These are phyloP conservation scores for Stictocephala bisonia DNA, from an alignment of 2,888 invertebrate genomes.

Conservation along the genomic window DNA sequence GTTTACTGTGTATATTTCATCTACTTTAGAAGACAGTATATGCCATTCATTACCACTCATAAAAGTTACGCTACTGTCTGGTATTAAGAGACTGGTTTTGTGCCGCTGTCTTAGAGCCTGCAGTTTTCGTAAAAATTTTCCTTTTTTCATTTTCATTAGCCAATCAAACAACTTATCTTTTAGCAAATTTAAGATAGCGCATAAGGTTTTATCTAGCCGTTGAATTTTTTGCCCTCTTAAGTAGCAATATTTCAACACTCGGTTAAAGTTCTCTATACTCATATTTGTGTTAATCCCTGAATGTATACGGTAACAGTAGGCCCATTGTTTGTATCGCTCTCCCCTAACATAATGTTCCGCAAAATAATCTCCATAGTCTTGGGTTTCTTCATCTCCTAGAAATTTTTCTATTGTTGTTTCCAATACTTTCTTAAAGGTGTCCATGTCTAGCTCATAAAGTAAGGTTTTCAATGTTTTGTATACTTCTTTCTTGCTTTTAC, in stretches of 20 bases:
- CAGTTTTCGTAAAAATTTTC: constrained; percentile 13
- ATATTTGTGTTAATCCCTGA: constrained; percentile 46
- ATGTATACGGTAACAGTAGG: constrained; percentile 40
- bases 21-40: constrained; percentile 3
- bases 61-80: background rate
- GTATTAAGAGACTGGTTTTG: constrained; percentile 13
- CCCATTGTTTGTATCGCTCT: constrained; percentile 42
- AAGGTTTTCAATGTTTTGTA: background rate
- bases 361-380: constrained; percentile 53
- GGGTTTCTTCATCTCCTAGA: background rate
- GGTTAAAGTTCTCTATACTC: constrained; percentile 42
- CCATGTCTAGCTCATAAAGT: background rate
- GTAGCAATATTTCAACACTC: constrained; percentile 43
- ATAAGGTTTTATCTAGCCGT: constrained; percentile 33
- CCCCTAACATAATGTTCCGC: constrained; percentile 46
- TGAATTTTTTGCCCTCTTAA: constrained; percentile 38
- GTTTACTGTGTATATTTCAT: constrained; percentile 1
- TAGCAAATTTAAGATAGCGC: constrained; percentile 35
- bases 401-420: background rate
- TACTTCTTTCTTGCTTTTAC: constrained; percentile 3
- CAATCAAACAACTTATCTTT: constrained; percentile 38
- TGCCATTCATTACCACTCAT: constrained; percentile 23
- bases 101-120: background rate
- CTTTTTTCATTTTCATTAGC: constrained; percentile 12
- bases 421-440: background rate